Base-by-base conservation (phyloP, 2,113 vertebrate genomes). In the Coracopsis vasa region DNA sequence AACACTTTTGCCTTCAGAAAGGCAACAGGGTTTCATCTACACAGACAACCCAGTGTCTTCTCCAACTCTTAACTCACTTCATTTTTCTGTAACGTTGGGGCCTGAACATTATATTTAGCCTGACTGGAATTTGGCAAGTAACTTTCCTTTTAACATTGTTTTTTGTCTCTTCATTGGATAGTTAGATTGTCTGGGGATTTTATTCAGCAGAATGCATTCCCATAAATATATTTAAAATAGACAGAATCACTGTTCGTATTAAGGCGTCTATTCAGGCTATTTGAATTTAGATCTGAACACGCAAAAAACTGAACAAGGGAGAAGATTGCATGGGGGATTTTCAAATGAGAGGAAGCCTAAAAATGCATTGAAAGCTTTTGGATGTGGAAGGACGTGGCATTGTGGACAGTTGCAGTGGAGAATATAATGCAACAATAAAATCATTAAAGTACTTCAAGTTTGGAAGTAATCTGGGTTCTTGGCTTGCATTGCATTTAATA, bases 371-470 rank as follows among this genome's bases (percentile, higher is more conserved):
- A 96, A 96, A 96, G 95, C 94, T 95, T 95, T 94, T 93, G 91
- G 78, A 86, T 83, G 60, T 92, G 88, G 72, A 96, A 95, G 88
- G 78, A 90, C 71, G 19, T 95, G 92, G 93, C 94, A 79, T 87
- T 95, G 94, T 92, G 87, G 82, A 97, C 89, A 92, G 91, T 91
- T 96, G 95, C 91, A 97, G 84, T 72, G 67, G 69, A 96, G 95
- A 95, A 95, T 92, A 82, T 94, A 97, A 91, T 94, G 92, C 92
- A 94, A 96, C 94, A 97, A 94, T 95, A 95, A 96, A 96, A 96
- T 95, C 95, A 97, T 97, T 97, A 91, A 83, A 95, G 78, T 94
- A 90, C 94, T 97, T 95, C 80, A 60, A 91, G 94, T 97, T 96
- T 97, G 91, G 94, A 96, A 97, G 92, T 92, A 92, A 87, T 94